These are phyloP conservation scores for Myathropa florea DNA, from an alignment of 2,888 invertebrate genomes.

Conservation along the genomic window DNA sequence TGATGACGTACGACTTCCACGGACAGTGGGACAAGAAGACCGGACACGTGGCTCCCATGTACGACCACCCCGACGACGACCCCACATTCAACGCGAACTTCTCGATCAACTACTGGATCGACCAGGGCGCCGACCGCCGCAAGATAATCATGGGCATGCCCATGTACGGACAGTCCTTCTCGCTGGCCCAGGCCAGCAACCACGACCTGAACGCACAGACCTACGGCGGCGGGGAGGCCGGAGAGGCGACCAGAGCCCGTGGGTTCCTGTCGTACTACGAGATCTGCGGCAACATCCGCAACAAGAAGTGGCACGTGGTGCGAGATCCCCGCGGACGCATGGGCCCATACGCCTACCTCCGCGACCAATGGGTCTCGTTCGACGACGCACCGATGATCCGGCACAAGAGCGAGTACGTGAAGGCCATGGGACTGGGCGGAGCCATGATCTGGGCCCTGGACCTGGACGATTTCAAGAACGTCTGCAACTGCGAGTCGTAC, in stretches of 20 bases:
- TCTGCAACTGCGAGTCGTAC: constrained; percentile 90
- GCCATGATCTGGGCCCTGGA: constrained; percentile 95
- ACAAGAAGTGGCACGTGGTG: constrained; percentile 89
- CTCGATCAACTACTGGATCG: constrained; percentile 93
- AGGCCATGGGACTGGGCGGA: constrained; percentile 90
- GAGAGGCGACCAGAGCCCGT: constrained; percentile 92
- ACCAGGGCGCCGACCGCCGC: constrained; percentile 88
- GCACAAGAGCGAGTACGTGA: constrained; percentile 91
- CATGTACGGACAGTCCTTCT: constrained; percentile 94
- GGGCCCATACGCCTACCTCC: constrained; percentile 91
- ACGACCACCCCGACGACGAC: constrained; percentile 87
- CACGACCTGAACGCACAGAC: constrained; percentile 89
- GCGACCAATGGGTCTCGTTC: constrained; percentile 96
- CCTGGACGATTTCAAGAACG: constrained; percentile 91
- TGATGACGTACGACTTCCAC: constrained; percentile 95
- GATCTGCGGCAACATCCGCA: constrained; percentile 90
- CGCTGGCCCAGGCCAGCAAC: constrained; percentile 85
- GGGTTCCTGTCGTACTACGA: constrained; percentile 95
- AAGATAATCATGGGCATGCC: constrained; percentile 94
- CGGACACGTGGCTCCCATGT: constrained; percentile 94
- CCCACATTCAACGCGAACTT: constrained; percentile 92
- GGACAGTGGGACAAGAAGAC: constrained; percentile 96
- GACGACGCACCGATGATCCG: constrained; percentile 92
- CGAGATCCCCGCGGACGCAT: constrained; percentile 90
- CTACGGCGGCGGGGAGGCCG: constrained; percentile 93